These are phyloP conservation scores for Trissolcus japonicus DNA, from an alignment of 2,888 invertebrate species.

Conservation along the genomic window DNA sequence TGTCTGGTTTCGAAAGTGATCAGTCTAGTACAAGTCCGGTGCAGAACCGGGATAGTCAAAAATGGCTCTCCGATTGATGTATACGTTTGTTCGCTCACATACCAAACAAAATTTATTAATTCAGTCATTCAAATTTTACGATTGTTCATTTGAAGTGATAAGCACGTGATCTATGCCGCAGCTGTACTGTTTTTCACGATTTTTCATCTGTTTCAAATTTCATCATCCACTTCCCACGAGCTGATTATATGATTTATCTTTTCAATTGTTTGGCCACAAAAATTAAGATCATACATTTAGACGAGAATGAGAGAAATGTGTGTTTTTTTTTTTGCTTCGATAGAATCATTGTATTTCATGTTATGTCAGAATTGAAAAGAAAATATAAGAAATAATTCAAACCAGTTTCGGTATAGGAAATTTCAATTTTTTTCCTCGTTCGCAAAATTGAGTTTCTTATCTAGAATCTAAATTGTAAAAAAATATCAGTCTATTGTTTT, in stretches of 20 bases:
- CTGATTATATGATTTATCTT: slow-evolving; percentile 25
- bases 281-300: slow-evolving; percentile 5
- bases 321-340: slow-evolving; percentile 17
- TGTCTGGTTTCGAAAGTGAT: slow-evolving; percentile 57
- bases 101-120: slow-evolving; percentile 39
- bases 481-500: too few relatives aligned
- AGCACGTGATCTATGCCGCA: slow-evolving; percentile 30
- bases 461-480: too few relatives aligned
- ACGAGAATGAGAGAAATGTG: slow-evolving; percentile 5
- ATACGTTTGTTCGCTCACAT: slow-evolving; percentile 26
- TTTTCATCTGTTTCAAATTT: background rate
- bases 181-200: slow-evolving; percentile 5
- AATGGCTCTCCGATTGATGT: slow-evolving; percentile 32
- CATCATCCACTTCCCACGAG: slow-evolving; percentile 25
- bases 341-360: background rate
- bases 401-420: too few relatives aligned
- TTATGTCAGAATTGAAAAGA: too few relatives aligned
- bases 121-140: slow-evolving; percentile 36
- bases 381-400: too few relatives aligned
- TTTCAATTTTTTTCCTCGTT: too few relatives aligned
- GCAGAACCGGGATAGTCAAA: slow-evolving; percentile 31
- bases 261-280: slow-evolving; percentile 18
- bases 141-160: slow-evolving; percentile 38
- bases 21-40: slow-evolving; percentile 34
- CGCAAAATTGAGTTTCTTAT: too few relatives aligned